Base-by-base conservation (phyloP, 2,888 invertebrate genomes). In the Pyrocoelia pectoralis region DNA sequence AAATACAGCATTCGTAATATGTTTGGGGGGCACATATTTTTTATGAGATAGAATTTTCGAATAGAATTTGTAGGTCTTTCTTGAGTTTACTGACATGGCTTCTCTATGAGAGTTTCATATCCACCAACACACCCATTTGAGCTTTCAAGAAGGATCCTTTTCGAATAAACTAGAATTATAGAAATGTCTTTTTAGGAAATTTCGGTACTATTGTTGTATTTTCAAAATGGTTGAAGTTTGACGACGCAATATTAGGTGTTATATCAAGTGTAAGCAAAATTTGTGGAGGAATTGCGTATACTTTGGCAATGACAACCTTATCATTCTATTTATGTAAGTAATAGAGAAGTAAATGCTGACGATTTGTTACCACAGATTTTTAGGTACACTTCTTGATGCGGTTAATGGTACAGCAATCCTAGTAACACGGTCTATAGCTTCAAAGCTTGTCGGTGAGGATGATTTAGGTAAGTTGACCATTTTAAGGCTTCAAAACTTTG, bases 361-460 rank as follows among this genome's bases (percentile, higher is more conserved):
- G 3, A 40, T 6, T 28, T 6, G 6, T 28, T 6, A 9, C 29
- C 6, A 6, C 1, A 15, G 14, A 18, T n/a, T n/a, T n/a, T n/a
- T 83, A 8, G 80, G 85, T 69, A 85, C 86, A 17, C 80, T 86
- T 57, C 83, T 85, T 70, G 85, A 86, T 41, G 57, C 72, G 12
- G 57, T 77, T 3, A 73, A 72, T 50, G 83, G 83, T n/a, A 83
- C 84, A 1, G 84, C 85, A 0, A 76, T 86, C 18, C 85, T 85
- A 19, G 85, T 85, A 1, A 80, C 86, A 55, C 79, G 86, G 56
- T 85, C 86, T 0, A 83, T 86, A 56, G 84, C 84, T 1, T 83
- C 85, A 0, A 87, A 87, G 71, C 80, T 83, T 61, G 86, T 86
- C 3, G 80, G 84, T 12, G 73, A 80, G 2, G 84, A 85, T 66